Evolutionary conservation across 1,140 invertebrate species (phyloP), one percentile per base, ranked within the genome.

Genomic region (Eriosoma lanigerum): DNA sequence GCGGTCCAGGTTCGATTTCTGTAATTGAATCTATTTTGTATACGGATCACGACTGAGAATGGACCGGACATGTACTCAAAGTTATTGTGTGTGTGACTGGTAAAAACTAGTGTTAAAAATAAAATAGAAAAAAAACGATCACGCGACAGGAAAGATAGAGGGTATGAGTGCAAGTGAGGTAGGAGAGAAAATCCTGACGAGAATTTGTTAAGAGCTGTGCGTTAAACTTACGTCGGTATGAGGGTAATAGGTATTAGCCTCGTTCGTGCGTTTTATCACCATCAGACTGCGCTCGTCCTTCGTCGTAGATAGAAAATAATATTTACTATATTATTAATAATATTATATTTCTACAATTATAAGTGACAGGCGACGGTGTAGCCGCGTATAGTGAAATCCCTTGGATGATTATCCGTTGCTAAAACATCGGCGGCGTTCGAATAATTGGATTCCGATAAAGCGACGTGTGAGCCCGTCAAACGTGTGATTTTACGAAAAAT

Each of bases 21-120:
- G 46, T 78, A 78, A 78, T 78, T 78, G 56, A 78, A 78, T 62
- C 56, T 15, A 26, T 46, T 78, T 21, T 3, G 56, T 62, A 78
- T 2, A 78, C 75, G 56, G 75, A 78, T 60, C 75, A 78, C 56
- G 75, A 48, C 32, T 52, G 21, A 2, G 38, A 26, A 15, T 60
- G 44, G 56, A 62, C 38, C 44, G 21, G 56, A 62, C 38, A 78
- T 60, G 38, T 62, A 48, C 75, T 78, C 56, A 78, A 62, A 78
- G 75, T 62, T 54, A 58, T 60, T 54, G 70, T 76, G 54, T 54
- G 15, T 48, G 21, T 26, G 52, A 21, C n/a, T 1, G 46, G 17
- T 72, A 19, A 29, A 72, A 72, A 50, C 9, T 17, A 72, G 68
- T 72, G 68, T 72, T 29, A 52, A 72, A 52, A 72, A 72, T 52